These are phyloP conservation scores for Cirrhinus mrigala DNA, from an alignment of 2,797 vertebrate species.

Conservation along the genomic window DNA sequence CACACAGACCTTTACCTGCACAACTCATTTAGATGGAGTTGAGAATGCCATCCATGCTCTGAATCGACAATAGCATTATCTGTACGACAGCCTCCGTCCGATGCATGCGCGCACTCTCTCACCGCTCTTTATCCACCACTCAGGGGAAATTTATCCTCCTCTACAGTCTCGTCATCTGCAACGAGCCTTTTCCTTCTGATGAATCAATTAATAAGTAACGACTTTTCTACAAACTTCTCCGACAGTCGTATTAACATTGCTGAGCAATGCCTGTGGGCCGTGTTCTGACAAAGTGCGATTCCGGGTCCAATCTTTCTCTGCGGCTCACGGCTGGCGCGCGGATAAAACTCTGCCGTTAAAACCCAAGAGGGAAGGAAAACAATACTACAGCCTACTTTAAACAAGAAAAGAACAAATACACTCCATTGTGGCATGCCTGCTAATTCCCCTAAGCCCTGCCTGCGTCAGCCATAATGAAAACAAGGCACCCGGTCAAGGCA, in stretches of 20 bases:
- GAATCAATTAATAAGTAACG: slow-evolving; percentile 60
- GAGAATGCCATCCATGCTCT: slow-evolving; percentile 35
- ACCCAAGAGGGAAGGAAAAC: slow-evolving; percentile 41
- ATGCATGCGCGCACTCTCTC: background rate
- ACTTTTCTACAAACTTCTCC: slow-evolving; percentile 43
- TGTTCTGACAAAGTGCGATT: slow-evolving; percentile 46
- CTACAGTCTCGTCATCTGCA: slow-evolving; percentile 29
- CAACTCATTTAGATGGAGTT: slow-evolving; percentile 44
- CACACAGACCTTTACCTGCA: slow-evolving; percentile 34
- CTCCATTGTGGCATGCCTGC: slow-evolving; percentile 27
- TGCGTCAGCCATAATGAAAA: slow-evolving; percentile 52
- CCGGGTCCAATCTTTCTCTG: slow-evolving; percentile 26
- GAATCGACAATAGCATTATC: slow-evolving; percentile 36
- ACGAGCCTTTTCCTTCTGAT: slow-evolving; percentile 53
- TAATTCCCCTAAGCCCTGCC: slow-evolving; percentile 42
- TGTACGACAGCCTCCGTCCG: slow-evolving; percentile 1
- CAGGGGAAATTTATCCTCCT: slow-evolving; percentile 49
- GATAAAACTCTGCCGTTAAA: slow-evolving; percentile 42
- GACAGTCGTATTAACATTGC: slow-evolving; percentile 45
- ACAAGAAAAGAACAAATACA: slow-evolving; percentile 29
- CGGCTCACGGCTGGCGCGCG: background rate
- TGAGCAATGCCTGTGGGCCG: slow-evolving; percentile 37
- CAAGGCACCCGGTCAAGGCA: slow-evolving; percentile 52
- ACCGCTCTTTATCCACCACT: slow-evolving; percentile 38
- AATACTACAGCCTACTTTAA: slow-evolving; percentile 41